A percentile compares a stretch with the other conserved stretches of the same genome.
Conservation (phyloP, 2,113 vertebrate species). For the Murina feae region DNA sequence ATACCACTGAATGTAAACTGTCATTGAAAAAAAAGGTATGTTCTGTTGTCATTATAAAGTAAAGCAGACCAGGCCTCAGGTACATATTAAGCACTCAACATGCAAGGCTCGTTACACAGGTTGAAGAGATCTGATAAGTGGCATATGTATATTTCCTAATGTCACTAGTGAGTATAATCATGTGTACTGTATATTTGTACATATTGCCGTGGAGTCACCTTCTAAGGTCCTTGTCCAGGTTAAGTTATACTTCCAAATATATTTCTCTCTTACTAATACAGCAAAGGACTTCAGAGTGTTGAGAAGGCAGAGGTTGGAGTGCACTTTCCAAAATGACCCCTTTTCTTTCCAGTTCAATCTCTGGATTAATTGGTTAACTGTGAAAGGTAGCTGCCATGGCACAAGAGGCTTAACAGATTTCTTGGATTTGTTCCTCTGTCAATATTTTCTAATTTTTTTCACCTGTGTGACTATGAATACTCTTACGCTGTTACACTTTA, state of each 20-base stretch:
- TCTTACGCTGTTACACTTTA: not conserved
- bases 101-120: not conserved
- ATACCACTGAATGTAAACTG: not conserved
- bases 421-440: not conserved
- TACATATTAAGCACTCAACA: not conserved
- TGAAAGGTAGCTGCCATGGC: not conserved
- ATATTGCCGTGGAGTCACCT: not conserved
- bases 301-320: not conserved
- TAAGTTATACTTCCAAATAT: not conserved
- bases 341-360: not conserved
- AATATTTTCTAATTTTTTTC: not conserved
- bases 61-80: not conserved
- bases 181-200: not conserved
- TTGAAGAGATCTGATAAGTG: not conserved
- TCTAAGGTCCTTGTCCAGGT: not conserved
- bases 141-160: not conserved
- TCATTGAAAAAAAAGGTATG: not conserved
- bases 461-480: not conserved
- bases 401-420: not conserved
- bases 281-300: not conserved
- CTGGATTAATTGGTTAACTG: not conserved
- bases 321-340: not conserved
- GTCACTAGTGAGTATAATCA: not conserved
- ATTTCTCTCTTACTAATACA: not conserved
- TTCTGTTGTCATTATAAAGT: not conserved